Percentiles rank a stretch among this genome's conserved stretches.
Conservation (phyloP, 1,140 invertebrate species). For the Acromyrmex echinatior region DNA sequence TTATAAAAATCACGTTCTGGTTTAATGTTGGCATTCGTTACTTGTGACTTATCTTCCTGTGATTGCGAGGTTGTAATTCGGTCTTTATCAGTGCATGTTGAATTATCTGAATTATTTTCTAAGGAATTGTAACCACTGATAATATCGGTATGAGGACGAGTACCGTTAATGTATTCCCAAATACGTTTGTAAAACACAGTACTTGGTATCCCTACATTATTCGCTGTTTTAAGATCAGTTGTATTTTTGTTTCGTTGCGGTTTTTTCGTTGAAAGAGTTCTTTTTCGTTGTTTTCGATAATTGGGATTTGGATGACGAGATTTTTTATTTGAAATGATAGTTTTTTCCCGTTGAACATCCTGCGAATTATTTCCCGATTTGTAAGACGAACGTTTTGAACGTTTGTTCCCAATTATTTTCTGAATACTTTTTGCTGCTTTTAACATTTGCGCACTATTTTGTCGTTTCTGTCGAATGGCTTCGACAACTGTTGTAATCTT, state of each 20-base stretch:
- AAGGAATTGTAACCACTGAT: not conserved
- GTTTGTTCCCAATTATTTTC: not conserved
- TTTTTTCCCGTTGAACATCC: not conserved
- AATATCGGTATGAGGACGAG: conserved; percentile 46
- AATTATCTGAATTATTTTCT: conserved; percentile 12
- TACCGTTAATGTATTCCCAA: conserved; percentile 59
- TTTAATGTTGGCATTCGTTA: not conserved
- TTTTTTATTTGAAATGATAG: conserved; percentile 4
- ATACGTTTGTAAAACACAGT: conserved; percentile 59
- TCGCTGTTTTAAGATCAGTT: not conserved
- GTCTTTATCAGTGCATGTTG: conserved; percentile 20
- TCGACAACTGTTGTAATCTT: conserved; percentile 57
- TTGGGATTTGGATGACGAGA: conserved; percentile 42
- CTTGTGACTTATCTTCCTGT: not conserved
- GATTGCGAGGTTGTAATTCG: not conserved
- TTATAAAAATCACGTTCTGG: not conserved
- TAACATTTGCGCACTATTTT: not conserved
- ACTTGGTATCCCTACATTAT: conserved; percentile 13
- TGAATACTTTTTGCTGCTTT: not conserved
- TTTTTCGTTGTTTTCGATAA: conserved; percentile 24
- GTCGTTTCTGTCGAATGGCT: conserved; percentile 10
- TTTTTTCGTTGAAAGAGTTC: not conserved
- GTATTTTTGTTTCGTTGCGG: not conserved
- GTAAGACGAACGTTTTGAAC: conserved; percentile 48
- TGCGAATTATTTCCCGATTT: not conserved